Conservation (phyloP, 2,888 invertebrate species). For the Brachypalpus laphriformis region DNA sequence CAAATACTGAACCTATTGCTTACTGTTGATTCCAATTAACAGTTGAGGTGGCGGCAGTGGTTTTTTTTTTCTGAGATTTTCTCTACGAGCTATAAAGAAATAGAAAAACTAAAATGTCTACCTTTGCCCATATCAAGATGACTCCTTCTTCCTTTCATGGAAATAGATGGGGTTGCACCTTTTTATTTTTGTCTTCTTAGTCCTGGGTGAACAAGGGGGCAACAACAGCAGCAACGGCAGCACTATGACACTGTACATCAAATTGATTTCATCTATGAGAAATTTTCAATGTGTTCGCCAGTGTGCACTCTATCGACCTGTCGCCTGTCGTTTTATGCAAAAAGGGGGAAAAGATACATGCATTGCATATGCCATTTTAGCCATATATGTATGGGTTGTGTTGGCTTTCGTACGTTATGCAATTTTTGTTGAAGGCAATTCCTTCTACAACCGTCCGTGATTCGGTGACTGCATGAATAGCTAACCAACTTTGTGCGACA, state of each 20-base stretch:
- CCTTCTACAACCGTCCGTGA: slow-evolving; percentile 59
- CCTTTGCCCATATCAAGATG: slow-evolving; percentile 69
- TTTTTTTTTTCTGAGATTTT: slow-evolving; percentile 30
- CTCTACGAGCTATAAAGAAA: slow-evolving; percentile 18
- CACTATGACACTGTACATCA: slow-evolving; percentile 73
- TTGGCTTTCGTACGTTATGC: slow-evolving; percentile 60
- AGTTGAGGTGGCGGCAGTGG: background rate
- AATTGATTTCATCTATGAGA: slow-evolving; percentile 74
- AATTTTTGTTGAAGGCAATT: slow-evolving; percentile 61
- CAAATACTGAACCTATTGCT: slow-evolving; percentile 44
- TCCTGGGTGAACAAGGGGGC: slow-evolving; percentile 12
- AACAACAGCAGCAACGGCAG: slow-evolving; percentile 54
- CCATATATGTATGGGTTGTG: slow-evolving; percentile 12
- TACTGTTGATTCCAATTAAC: slow-evolving; percentile 69
- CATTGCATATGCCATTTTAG: slow-evolving; percentile 37
- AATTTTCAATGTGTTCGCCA: slow-evolving; percentile 69
- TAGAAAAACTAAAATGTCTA: slow-evolving; percentile 48
- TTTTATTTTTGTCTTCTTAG: background rate
- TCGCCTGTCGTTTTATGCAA: slow-evolving; percentile 72
- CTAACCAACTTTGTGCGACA: slow-evolving; percentile 68
- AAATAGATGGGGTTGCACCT: slow-evolving; percentile 49
- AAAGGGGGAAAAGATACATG: slow-evolving; percentile 38
- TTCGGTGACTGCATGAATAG: slow-evolving; percentile 73
- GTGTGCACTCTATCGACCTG: slow-evolving; percentile 71
- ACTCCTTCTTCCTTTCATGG: slow-evolving; percentile 66